Conservation (phyloP, 2,113 vertebrate species). For the Romanogobio albipinnatus region DNA sequence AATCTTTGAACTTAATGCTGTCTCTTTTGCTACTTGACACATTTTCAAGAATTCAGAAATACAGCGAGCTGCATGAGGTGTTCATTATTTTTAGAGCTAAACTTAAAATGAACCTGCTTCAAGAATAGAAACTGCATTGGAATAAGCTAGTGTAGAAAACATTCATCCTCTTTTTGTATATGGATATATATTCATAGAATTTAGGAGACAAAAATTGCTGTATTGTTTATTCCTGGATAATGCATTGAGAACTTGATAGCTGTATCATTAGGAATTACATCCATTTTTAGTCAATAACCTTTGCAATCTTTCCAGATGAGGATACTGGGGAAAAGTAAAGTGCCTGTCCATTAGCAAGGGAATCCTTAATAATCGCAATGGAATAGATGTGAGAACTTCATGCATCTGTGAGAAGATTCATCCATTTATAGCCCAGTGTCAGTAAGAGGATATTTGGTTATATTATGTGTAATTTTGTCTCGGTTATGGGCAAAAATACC, state of each 20-base stretch:
- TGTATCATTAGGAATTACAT: constrained; percentile 41
- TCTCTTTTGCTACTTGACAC: background rate
- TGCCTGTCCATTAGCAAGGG: constrained; percentile 38
- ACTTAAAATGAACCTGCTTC: constrained; percentile 25
- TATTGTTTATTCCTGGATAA: constrained; percentile 57
- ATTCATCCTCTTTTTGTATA: constrained; percentile 39
- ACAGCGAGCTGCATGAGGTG: constrained; percentile 21
- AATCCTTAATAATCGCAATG: constrained; percentile 35
- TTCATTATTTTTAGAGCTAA: constrained; percentile 27
- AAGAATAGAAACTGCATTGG: constrained; percentile 21
- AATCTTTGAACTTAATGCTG: background rate
- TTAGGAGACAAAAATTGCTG: constrained; percentile 31
- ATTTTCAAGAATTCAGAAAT: constrained; percentile 22
- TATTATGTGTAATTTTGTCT: background rate
- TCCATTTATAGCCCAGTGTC: constrained; percentile 11
- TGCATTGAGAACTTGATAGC: constrained; percentile 35
- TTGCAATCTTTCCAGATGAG: constrained; percentile 28
- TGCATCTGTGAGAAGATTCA: constrained; percentile 11
- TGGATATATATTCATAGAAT: constrained; percentile 61
- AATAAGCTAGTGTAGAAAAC: constrained; percentile 24
- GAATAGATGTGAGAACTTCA: constrained; percentile 29
- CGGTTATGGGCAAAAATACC: background rate
- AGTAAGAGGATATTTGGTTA: constrained; percentile 10
- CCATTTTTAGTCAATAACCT: constrained; percentile 27
- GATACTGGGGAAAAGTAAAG: constrained; percentile 4